Evolutionary conservation across 2,888 invertebrate genomes (phyloP).

Genomic region (Colostygia pectinataria): DNA sequence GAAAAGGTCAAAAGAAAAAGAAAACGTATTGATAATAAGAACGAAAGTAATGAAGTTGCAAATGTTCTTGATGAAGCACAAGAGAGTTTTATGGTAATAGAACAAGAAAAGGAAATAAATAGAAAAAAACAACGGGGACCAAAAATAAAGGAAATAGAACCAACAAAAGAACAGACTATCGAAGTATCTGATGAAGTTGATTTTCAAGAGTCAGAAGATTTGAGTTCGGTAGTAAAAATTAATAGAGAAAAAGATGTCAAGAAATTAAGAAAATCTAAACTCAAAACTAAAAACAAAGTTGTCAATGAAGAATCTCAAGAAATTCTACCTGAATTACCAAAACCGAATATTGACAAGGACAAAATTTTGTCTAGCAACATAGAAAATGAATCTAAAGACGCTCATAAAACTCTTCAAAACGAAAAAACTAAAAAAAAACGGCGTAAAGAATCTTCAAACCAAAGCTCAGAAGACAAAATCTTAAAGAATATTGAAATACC

Average conservation of each 20-base stretch:
- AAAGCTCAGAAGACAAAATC: neutral
- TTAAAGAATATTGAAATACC: conserved; percentile 24
- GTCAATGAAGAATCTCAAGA: neutral
- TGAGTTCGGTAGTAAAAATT: neutral
- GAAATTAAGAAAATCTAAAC: neutral
- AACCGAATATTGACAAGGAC: neutral
- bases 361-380: conserved; percentile 2
- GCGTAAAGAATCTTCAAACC: neutral
- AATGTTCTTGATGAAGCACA: conserved; percentile 6
- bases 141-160: conserved; percentile 1
- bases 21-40: neutral
- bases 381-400: conserved; percentile 5
- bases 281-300: neutral
- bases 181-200: conserved; percentile 6
- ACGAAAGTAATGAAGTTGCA: conserved; percentile 6
- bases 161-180: neutral
- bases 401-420: neutral
- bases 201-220: neutral
- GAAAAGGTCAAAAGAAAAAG: conserved; percentile 18
- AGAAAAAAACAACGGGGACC: conserved; percentile 4
- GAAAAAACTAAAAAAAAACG: conserved; percentile 1
- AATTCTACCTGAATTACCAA: neutral
- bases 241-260: conserved; percentile 1
- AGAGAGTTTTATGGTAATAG: neutral
- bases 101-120: conserved; percentile 2